Base-by-base conservation (phyloP, 2,888 invertebrate species). In the Operophtera brumata region DNA sequence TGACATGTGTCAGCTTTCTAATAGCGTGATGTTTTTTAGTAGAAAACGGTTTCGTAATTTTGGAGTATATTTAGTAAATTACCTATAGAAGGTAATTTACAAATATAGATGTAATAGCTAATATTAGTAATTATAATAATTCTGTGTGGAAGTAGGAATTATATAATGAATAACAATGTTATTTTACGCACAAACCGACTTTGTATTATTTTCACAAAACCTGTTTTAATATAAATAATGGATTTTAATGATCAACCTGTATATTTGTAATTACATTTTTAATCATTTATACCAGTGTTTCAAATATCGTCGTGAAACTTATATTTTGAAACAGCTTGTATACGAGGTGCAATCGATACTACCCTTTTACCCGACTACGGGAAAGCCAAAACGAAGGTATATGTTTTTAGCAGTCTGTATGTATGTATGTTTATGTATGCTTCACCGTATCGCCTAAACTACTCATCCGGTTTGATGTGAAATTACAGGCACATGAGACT, bases 101-200 rank as follows among this genome's bases (percentile, higher is more conserved):
- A n/a, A n/a, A n/a, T 14, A 25, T 36, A 44, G 44, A 26, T 34
- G 10, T 61, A 35, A 47, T 42, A 11, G 36, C 46, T 50, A 30
- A 25, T 52, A 34, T 34, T 34, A 34, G 34, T 34, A 34, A 34
- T 30, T 30, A 34, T 34, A 34, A 6, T 34, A 46, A 10, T 35
- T 10, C 46, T 30, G 30, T 13, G 9, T 30, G 42, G 28, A 20
- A 14, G 9, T 6, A 35, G 34, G 11, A 34, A 11, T 34, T 11
- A 11, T 34, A 6, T n/a, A n/a, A 10, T 11, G n/a, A n/a, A n/a
- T n/a, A 34, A 11, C n/a, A 11, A 1, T 34, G 34, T 2, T 11
- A 10, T 5, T 34, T n/a, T 0, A n/a, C 34, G n/a, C 11, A n/a
- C 6, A 10, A 11, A 34, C 10, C 11, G 2, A 34, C 3, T 4